Evolutionary conservation across 2,888 invertebrate genomes (phyloP), one percentile per base, ranked within the genome.

Genomic region (Polietes domitor): DNA sequence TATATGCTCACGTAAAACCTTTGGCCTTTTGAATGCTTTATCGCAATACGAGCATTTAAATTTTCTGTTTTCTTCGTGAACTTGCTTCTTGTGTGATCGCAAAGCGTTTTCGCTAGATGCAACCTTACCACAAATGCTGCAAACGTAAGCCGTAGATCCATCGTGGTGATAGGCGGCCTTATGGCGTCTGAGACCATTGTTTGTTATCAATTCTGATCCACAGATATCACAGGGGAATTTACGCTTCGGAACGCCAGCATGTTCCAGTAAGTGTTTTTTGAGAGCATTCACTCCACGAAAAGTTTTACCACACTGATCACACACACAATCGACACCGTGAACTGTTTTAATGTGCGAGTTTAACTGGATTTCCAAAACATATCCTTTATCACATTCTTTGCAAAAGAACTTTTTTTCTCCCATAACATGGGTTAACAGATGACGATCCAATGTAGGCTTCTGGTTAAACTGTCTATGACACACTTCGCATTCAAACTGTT

Each of bases 1-100:
- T 78, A 88, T 87, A 72, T 89, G 89, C 75, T 89, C 89, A 85
- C 87, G 76, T 17, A 83, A 77, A 2, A 73, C 83, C 28, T 86
- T 83, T 0, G 87, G 83, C 0, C 82, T 74, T 55, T 87, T 88
- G 43, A 88, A 88, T 12, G 87, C 86, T 75, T 88, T 88, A 17
- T 85, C 85, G 55, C 88, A 88, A 26, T 87, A 78, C 0, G 77
- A 81, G 43, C 88, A 88, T 26, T 87, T 87, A 12, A 86, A 86
- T 9, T 81, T 86, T 1, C 87, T 85, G 61, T 85, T 85, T 12
- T 32, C 53, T 41, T 77, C 76, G 41, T 88, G 88, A 74, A 88
- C 86, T 58, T 87, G 86, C 37, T 83, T 73, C 26, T 87, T 88
- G 50, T 88, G 88, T 1, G 86, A 80, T 37, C 83, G 79, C 4